phyloP scores from a whole-genome alignment of 2,113 vertebrate species.

The Pelecanoides urinatrix region DNA sequence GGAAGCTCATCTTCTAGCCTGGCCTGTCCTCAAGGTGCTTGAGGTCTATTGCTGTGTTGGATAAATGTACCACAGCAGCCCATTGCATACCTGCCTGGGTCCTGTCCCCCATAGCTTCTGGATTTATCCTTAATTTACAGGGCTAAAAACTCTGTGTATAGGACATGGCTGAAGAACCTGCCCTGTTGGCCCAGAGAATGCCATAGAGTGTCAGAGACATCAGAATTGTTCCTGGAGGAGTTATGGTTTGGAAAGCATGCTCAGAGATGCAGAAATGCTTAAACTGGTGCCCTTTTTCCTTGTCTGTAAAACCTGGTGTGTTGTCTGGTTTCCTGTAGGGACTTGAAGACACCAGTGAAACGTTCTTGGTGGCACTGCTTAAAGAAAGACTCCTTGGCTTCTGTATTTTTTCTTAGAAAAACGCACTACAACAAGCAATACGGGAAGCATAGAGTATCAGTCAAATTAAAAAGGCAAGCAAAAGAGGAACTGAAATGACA shows the following conservation, averaged over 20 bases:
- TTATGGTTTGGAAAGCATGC: background rate
- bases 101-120: background rate
- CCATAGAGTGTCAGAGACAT: background rate
- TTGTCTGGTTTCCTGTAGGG: background rate
- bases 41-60: background rate
- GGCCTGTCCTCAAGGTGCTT: background rate
- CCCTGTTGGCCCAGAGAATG: background rate
- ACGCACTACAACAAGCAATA: background rate
- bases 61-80: background rate
- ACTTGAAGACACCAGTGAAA: background rate
- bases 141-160: accelerated
- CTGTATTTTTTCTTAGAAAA: background rate
- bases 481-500: background rate
- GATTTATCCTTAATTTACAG: background rate
- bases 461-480: background rate
- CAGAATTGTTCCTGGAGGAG: background rate
- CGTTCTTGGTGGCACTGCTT: background rate
- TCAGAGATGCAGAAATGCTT: background rate
- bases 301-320: background rate
- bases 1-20: background rate
- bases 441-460: background rate
- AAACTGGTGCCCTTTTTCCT: background rate
- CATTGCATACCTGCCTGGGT: background rate
- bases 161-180: background rate
- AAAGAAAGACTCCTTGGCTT: background rate